A percentile compares a stretch with the other conserved stretches of the same genome.
Evolutionary conservation across 1,140 invertebrate genomes (phyloP).

Genomic region (Cardiocondyla obscurior): DNA sequence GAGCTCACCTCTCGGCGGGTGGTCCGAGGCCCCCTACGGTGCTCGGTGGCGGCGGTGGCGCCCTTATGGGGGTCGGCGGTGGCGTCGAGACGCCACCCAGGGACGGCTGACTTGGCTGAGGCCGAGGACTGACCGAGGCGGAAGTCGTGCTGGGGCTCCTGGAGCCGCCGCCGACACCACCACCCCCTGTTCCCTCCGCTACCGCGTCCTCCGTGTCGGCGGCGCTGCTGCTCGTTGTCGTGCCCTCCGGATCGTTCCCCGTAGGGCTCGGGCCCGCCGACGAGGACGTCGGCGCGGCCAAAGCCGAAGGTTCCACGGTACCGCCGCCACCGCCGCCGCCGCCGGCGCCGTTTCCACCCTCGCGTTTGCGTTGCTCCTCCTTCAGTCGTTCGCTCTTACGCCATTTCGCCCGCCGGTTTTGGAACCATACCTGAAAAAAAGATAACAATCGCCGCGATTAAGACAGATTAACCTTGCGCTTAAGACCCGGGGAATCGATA

Average conservation of each 20-base stretch:
- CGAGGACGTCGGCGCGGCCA: conserved; percentile 75
- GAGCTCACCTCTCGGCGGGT: conserved; percentile 81
- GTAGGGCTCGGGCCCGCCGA: conserved; percentile 78
- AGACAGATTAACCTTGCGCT: not conserved
- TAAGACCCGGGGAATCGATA: not conserved
- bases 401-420: conserved; percentile 97
- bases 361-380: conserved; percentile 94
- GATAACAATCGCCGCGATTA: not conserved
- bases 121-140: conserved; percentile 81
- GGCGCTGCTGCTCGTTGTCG: conserved; percentile 72
- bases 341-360: conserved; percentile 86
- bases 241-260: conserved; percentile 70
- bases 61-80: conserved; percentile 78
- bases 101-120: conserved; percentile 80
- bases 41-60: conserved; percentile 74
- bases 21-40: conserved; percentile 77
- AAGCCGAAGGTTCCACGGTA: conserved; percentile 52
- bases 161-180: conserved; percentile 74
- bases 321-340: conserved; percentile 29
- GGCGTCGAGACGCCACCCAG: conserved; percentile 79
- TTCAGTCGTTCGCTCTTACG: conserved; percentile 95
- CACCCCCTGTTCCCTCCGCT: conserved; percentile 71
- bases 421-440: conserved; percentile 96
- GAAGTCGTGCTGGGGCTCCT: conserved; percentile 82
- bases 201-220: conserved; percentile 77